phyloP scores from a whole-genome alignment of 2,113 vertebrate species.

The Gallinago media region DNA sequence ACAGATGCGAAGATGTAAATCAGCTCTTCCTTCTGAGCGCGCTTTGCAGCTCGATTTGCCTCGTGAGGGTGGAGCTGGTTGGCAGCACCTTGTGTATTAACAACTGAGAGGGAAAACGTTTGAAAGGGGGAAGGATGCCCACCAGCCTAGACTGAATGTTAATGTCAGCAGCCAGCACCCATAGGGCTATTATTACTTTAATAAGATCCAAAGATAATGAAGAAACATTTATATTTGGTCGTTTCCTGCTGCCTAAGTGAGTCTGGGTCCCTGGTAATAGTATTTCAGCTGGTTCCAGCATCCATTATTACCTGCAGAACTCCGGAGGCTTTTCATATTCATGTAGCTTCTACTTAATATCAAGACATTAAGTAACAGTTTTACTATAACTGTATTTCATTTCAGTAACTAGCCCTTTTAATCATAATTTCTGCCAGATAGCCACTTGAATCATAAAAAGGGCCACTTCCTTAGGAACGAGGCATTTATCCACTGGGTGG shows the following conservation, averaged over 20 bases:
- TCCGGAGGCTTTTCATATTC: background rate
- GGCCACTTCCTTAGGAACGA: background rate
- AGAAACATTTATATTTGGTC: background rate
- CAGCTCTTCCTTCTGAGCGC: background rate
- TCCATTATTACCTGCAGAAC: background rate
- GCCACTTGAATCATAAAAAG: background rate
- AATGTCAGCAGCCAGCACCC: background rate
- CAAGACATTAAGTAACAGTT: background rate
- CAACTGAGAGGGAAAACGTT: background rate
- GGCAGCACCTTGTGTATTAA: background rate
- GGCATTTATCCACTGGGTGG: background rate
- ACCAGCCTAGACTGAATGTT: background rate
- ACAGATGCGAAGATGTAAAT: background rate
- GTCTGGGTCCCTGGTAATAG: background rate
- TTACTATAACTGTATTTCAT: background rate
- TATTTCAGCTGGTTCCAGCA: background rate
- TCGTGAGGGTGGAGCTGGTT: background rate
- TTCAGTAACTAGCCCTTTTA: background rate
- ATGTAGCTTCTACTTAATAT: background rate
- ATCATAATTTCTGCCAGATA: background rate
- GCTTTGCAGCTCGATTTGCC: background rate
- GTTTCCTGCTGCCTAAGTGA: constrained; percentile 1
- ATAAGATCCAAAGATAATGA: background rate
- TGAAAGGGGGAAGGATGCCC: background rate
- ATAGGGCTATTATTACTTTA: background rate